These are phyloP conservation scores for Neosilurus mollespiculum DNA, from an alignment of 2,797 vertebrate species.

Conservation along the genomic window DNA sequence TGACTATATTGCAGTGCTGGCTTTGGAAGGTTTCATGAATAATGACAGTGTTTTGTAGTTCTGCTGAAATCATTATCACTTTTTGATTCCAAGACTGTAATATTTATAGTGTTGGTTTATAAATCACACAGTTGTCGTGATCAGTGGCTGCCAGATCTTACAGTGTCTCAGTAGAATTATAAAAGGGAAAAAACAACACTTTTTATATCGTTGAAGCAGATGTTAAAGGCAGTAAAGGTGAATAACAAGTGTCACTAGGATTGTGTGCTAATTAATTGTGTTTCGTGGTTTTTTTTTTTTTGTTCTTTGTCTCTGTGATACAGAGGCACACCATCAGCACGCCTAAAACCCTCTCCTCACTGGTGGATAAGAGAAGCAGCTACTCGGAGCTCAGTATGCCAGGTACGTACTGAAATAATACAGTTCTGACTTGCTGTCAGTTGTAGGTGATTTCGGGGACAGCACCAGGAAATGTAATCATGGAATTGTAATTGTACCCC, in stretches of 20 bases:
- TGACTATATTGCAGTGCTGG: background rate
- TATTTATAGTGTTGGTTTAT: constrained; percentile 1
- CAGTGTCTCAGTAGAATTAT: background rate
- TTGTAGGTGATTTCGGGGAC: background rate
- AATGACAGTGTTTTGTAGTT: constrained; percentile 1
- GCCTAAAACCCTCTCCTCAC: constrained; percentile 75
- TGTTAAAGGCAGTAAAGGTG: background rate
- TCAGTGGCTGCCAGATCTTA: background rate
- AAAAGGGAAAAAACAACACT: background rate
- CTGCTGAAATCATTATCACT: background rate
- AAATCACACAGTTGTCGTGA: background rate
- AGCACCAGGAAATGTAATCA: background rate
- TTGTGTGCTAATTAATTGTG: background rate
- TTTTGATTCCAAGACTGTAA: background rate
- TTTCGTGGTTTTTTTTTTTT: background rate
- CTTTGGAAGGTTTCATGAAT: background rate
- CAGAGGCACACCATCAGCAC: constrained; percentile 82
- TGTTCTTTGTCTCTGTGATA: constrained; percentile 52
- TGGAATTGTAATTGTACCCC: background rate
- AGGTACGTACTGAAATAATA: constrained; percentile 62
- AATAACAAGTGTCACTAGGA: background rate
- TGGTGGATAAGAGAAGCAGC: constrained; percentile 82
- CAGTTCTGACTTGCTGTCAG: background rate
- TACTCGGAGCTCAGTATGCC: constrained; percentile 82
- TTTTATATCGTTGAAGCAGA: background rate